Conservation (phyloP, 2,888 invertebrate species). For the Sturmia bella region DNA sequence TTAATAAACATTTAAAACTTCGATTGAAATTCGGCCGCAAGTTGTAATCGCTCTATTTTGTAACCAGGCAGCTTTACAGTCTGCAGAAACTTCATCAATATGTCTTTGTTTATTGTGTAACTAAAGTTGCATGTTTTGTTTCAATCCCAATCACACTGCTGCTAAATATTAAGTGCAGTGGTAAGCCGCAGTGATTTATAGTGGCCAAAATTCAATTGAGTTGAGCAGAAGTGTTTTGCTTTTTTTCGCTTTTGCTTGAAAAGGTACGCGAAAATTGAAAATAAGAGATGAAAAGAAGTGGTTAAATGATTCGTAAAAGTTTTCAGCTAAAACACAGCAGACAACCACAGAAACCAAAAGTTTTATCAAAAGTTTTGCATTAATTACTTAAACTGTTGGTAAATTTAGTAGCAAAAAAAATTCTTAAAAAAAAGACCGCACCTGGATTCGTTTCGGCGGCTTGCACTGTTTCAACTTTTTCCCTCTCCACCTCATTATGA, state of each 20-base stretch:
- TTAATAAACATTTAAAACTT: neutral
- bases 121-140: conserved; percentile 13
- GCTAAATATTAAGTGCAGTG: conserved; percentile 24
- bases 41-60: neutral
- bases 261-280: neutral
- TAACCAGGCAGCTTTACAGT: neutral
- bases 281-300: neutral
- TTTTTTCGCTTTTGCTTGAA: neutral
- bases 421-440: no score
- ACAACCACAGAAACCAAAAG: no score
- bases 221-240: neutral
- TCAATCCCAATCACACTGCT: neutral
- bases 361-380: no score
- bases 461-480: conserved; percentile 38
- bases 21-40: neutral
- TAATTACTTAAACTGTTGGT: no score
- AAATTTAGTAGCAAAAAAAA: no score
- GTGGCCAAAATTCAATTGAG: conserved; percentile 59
- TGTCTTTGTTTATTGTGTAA: conserved; percentile 19
- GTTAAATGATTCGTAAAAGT: neutral
- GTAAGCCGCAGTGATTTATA: conserved; percentile 61
- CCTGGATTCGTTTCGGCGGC: neutral
- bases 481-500: neutral
- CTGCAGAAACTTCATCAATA: neutral
- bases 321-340: neutral